Evolutionary conservation across 1,140 invertebrate species (phyloP), one percentile per base, ranked within the genome.

Genomic region (Lordiphosa stackelbergi): DNA sequence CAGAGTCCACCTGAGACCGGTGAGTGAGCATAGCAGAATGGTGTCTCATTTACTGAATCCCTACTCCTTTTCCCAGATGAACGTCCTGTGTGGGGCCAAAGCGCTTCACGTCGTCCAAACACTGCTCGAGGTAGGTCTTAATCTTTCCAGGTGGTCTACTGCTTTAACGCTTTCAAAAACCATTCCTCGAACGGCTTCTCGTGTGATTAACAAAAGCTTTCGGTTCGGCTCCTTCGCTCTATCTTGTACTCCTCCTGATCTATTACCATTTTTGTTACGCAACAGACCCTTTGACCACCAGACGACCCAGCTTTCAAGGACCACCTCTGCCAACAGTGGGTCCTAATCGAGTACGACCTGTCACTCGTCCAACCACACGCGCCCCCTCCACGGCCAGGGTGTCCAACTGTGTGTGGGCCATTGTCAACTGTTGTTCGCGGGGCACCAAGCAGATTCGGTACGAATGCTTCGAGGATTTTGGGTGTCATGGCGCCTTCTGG

Each of bases 401-500:
- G 5, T 85, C 85, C 56, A 75, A 86, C 28, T 94, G 93, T 73
- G 90, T 93, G 19, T 92, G 90, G 90, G 92, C 93, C 0, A 90
- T 94, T 5, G 87, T 93, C 8, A 90, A 91, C 16, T 94, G 93
- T 72, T 94, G 93, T 63, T 88, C 89, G 19, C 73, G 78, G 6
- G 86, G 63, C 3, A 88, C 71, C 41, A 61, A 41, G 52, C 63
- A 64, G 56, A 87, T 89, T 38, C 88, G 85, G 55, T 90, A 90
- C 56, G 87, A 87, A 5, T 94, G 93, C 74, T 94, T 94, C 78
- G 91, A 92, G 69, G 79, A 89, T 1, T 87, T 91, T 54, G 91
- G 91, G 4, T 94, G 93, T 79, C 89, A 90, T 1, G 91, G 90
- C 3, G 88, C 91, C 10, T 91, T 91, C 66, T 92, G 92, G 90